These are phyloP conservation scores for Lamellibrachia columna DNA, from an alignment of 2,888 invertebrate genomes.

Conservation along the genomic window DNA sequence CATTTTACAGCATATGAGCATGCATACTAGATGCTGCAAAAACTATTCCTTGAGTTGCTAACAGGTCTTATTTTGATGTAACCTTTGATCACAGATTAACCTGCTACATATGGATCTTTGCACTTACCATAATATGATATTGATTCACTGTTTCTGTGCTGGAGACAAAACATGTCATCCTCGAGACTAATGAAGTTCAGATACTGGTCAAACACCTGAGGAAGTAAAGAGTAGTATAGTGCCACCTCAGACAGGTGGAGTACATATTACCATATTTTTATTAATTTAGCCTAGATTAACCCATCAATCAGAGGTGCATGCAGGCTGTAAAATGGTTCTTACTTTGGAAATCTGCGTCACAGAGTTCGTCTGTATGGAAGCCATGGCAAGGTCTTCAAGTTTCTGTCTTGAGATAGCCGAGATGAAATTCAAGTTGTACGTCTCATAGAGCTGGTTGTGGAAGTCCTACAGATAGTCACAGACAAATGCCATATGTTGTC, in stretches of 20 bases:
- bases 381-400: constrained; percentile 92
- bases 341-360: constrained; percentile 92
- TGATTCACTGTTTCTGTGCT: constrained; percentile 89
- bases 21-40: no score
- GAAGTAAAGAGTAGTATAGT: background rate
- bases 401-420: constrained; percentile 90
- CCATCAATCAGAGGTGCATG: background rate
- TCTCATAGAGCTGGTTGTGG: constrained; percentile 85
- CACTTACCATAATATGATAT: constrained; percentile 89
- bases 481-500: constrained; percentile 18
- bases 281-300: no score
- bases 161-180: constrained; percentile 94
- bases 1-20: no score
- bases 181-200: constrained; percentile 97
- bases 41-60: no score
- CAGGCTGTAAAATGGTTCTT: constrained; percentile 28
- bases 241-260: no score
- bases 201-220: constrained; percentile 93
- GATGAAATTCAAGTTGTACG: constrained; percentile 91
- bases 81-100: background rate
- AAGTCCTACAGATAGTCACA: constrained; percentile 65
- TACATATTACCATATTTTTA: no score
- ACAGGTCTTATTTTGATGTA: no score
- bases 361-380: constrained; percentile 88
- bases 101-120: background rate